These are phyloP conservation scores for Alentia gelatinosa DNA, from an alignment of 2,888 invertebrate genomes.

Conservation along the genomic window DNA sequence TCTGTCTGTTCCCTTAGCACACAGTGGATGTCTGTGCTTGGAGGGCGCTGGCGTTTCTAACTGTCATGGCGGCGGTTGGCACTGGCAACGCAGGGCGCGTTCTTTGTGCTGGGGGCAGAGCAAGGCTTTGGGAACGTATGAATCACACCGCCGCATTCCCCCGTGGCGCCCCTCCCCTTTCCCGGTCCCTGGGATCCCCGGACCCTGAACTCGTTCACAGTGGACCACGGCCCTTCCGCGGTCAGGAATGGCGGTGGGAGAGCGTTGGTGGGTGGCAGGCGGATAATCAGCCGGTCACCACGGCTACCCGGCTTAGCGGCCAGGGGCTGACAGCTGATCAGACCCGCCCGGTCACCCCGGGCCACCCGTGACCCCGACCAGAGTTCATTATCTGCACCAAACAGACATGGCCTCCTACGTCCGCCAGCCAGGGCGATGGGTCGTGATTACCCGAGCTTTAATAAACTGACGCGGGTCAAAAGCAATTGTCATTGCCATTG, in stretches of 20 bases:
- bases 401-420: not conserved
- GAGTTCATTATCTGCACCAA: not conserved
- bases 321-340: not conserved
- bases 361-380: not conserved
- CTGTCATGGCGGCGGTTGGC: slow-evolving; percentile 33
- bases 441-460: not conserved
- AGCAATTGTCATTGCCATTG: too few species aligned
- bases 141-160: not conserved
- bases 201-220: not conserved
- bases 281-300: not conserved
- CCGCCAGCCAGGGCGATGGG: not conserved
- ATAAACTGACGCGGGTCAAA: too few species aligned
- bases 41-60: not conserved
- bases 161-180: not conserved
- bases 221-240: not conserved
- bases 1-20: not conserved
- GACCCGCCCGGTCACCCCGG: too few species aligned
- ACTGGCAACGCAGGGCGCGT: not conserved
- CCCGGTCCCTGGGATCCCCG: not conserved
- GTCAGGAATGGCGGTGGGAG: too few species aligned
- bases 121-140: not conserved
- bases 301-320: not conserved
- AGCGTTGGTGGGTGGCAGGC: not conserved
- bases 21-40: not conserved
- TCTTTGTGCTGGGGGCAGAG: slow-evolving; percentile 1